Base-by-base conservation (phyloP, 2,888 invertebrate species). In the Sabatieria punctata region DNA sequence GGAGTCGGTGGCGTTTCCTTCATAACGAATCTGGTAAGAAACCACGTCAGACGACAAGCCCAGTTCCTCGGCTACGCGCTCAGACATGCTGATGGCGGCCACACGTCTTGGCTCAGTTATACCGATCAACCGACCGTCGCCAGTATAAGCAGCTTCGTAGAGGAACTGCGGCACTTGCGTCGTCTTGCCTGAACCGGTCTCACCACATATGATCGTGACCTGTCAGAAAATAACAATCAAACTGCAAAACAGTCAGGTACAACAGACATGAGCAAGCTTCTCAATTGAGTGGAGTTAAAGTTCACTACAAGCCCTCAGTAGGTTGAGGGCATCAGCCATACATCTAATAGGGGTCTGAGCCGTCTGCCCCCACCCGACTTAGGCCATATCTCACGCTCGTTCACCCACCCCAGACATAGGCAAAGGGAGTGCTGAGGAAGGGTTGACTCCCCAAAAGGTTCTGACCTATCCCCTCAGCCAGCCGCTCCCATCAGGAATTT, bases 161-260 rank as follows among this genome's bases (percentile, higher is more conserved):
- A 97, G 74, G 64, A 97, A 97, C 68, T 97, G 97, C 0, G 97
- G 97, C 11, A 99, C 78, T 71, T 97, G 97, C 0, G 97, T 99
- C 0, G 97, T 97, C 73, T 97, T 97, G 15, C 95, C 95, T 54
- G 83, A 82, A 0, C 91, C 89, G 23, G 93, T 95, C 73, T 89
- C 91, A 47, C 95, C 95, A 58, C 70, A 73, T 19, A 73, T 56
- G 56, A 89, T 78, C 1, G 85, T 73, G 49, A 89, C 79, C 43
- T 58, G 51, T 69, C 68, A 23, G n/a, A 33, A 33, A 13, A 18
- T n/a, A 33, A 33, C n/a, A 33, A 33, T 33, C 11, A 33, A 11
- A 13, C 11, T 11, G 33, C 11, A 11, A 11, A 33, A 33, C 11
- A 33, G 33, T n/a, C 33, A 33, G n/a, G 11, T 13, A 11, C 33